Evolutionary conservation across 2,797 vertebrate genomes (phyloP).

Genomic region (Threskiornis aethiopicus): DNA sequence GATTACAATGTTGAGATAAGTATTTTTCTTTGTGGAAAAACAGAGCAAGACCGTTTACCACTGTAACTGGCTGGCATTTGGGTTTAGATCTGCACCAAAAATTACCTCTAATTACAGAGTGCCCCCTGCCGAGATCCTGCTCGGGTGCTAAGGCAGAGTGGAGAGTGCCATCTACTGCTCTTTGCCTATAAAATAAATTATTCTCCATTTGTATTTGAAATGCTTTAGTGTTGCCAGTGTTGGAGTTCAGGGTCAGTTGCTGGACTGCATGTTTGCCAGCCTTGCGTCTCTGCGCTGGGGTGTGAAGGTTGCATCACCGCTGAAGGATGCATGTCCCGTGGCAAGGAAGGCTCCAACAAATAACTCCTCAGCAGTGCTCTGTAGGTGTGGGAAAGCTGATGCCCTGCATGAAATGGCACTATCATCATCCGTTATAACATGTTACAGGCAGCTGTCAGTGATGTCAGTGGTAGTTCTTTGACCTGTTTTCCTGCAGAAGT

Average conservation of each 20-base stretch:
- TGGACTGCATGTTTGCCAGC: background rate
- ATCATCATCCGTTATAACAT: fast-evolving
- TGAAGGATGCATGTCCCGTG: fast-evolving
- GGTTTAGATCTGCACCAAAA: background rate
- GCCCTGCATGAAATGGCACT: background rate
- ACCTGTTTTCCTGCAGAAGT: background rate
- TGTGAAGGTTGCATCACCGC: fast-evolving
- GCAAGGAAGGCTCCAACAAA: background rate
- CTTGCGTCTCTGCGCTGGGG: background rate
- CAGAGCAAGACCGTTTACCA: fast-evolving
- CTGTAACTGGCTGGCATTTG: background rate
- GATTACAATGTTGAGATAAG: background rate
- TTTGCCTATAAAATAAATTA: background rate
- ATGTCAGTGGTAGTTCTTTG: background rate
- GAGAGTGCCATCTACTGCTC: conserved; percentile 64
- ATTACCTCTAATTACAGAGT: background rate
- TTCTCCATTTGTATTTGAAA: background rate
- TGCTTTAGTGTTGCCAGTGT: background rate
- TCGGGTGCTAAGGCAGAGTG: background rate
- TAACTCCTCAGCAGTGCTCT: background rate
- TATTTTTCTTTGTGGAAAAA: background rate
- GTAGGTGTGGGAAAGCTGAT: background rate
- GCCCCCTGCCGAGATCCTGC: conserved; percentile 28
- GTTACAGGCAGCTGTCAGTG: background rate
- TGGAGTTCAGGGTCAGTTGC: background rate